Base-by-base conservation (phyloP, 2,797 vertebrate genomes). In the Odontamblyopus lacepedii region DNA sequence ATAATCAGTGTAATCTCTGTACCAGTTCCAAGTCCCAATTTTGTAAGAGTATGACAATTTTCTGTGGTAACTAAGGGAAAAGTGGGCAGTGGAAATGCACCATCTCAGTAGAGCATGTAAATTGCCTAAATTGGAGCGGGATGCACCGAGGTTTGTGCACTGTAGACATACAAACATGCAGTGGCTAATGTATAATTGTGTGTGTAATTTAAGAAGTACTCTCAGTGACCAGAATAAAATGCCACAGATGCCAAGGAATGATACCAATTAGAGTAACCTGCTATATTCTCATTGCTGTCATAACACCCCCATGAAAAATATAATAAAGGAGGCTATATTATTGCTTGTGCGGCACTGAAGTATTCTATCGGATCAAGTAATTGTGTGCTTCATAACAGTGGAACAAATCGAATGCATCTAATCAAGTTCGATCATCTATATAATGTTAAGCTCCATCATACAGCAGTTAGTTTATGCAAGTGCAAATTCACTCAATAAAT, bases 161-260 rank as follows among this genome's bases (percentile, higher is more conserved):
- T 38, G 30, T 26, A 65, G 41, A 50, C 41, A 65, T 50, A 50
- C n/a, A 50, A 65, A 50, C 13, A 44, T 50, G 15, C 63, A 70
- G 76, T 92, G 88, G 92, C 92, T 91, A 90, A 92, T 91, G 81
- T 85, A 92, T 88, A 82, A 77, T 65, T 65, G 63, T 48, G 41
- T 38, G 61, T 27, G 63, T 27, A 65, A 53, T 68, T 63, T 69
- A 75, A 79, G 82, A 88, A 72, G 68, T 77, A 68, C 57, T 0
- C 74, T 67, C 26, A 72, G 82, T 82, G 86, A 92, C 72, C 69
- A 63, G 72, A 79, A 83, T 76, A 78, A 83, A 91, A 89, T 87
- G 86, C 73, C 89, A 86, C 78, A 83, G 83, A 87, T 71, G 67
- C 87, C 69, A 78, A 61, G 79, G 60, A 84, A 63, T 83, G 80